These are phyloP conservation scores for Pandion haliaetus DNA, from an alignment of 2,113 vertebrate species.

Conservation along the genomic window DNA sequence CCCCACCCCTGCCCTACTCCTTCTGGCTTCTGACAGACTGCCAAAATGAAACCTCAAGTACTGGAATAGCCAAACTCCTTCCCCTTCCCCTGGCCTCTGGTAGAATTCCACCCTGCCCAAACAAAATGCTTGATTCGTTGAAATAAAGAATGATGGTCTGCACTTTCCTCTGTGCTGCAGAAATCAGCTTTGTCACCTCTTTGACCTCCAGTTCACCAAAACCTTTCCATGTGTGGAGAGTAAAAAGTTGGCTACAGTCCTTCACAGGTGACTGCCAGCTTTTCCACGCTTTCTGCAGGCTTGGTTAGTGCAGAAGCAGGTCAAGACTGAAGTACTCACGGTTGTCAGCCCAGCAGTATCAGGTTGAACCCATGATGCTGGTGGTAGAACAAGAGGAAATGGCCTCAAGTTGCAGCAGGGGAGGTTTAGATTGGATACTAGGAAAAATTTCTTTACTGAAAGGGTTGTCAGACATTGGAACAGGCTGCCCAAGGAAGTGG, in stretches of 20 bases:
- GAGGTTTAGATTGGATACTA: no score
- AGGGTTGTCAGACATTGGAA: no score
- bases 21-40: background rate
- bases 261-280: background rate
- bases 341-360: background rate
- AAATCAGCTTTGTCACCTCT: background rate
- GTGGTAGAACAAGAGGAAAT: no score
- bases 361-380: background rate
- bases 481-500: no score
- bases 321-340: background rate
- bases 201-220: background rate
- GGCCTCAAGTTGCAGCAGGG: no score
- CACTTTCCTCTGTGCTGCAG: background rate
- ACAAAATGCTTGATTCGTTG: accelerated
- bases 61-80: background rate
- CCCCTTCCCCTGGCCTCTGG: background rate
- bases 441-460: no score
- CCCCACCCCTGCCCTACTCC: background rate
- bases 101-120: background rate
- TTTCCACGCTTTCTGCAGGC: background rate
- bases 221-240: background rate
- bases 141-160: background rate
- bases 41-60: background rate
- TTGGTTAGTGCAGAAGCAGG: background rate
- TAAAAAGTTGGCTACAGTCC: background rate